Conservation (phyloP, 1,140 invertebrate species). For the Drosophila mojavensis region DNA sequence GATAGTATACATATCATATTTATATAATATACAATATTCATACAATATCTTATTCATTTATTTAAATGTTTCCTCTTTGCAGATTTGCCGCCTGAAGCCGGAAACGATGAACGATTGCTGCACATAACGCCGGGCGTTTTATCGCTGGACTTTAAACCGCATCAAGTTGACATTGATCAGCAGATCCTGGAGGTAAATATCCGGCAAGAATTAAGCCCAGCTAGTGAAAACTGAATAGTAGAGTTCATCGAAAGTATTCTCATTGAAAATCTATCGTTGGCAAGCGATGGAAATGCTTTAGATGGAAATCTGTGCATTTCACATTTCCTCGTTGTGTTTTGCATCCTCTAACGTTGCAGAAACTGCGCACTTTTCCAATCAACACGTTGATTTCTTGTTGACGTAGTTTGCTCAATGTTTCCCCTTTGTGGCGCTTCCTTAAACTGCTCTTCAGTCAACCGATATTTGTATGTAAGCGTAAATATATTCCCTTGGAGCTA, state of each 20-base stretch:
- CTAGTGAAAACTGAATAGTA: too few relatives aligned
- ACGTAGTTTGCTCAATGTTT: background rate
- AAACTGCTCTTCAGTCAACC: background rate
- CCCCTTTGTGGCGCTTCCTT: background rate
- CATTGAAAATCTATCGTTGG: too few relatives aligned
- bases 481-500: background rate
- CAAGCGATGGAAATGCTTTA: background rate
- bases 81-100: conserved; percentile 80
- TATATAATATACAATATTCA: background rate
- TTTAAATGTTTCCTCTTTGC: conserved; percentile 41
- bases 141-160: conserved; percentile 73
- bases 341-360: background rate
- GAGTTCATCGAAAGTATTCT: too few relatives aligned
- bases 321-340: background rate
- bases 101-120: conserved; percentile 76
- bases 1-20: background rate
- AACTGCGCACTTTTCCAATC: background rate
- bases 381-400: too few relatives aligned
- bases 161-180: conserved; percentile 76
- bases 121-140: conserved; percentile 71
- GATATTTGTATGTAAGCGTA: background rate
- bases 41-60: too few relatives aligned
- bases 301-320: background rate
- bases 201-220: background rate
- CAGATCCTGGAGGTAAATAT: conserved; percentile 79